A percentile compares a stretch with the other conserved stretches of the same genome.
phyloP scores from a whole-genome alignment of 35 echinoderm and acorn worm genomes.

The Apostichopus parvimensis region DNA sequence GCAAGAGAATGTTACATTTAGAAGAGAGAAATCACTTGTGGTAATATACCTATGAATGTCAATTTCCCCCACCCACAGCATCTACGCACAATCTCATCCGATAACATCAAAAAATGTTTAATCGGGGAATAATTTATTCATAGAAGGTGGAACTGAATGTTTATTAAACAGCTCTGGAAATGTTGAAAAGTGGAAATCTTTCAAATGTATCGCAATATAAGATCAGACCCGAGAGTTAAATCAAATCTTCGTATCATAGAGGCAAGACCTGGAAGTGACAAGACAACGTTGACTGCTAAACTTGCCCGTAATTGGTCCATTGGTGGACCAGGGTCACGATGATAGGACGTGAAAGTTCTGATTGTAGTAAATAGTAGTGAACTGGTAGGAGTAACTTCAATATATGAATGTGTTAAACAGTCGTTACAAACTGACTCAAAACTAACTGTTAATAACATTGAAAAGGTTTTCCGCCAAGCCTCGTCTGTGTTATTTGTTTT shows the following conservation, averaged over 20 bases:
- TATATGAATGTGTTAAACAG: not conserved
- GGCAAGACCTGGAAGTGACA: not conserved
- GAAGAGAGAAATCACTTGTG: too few species aligned
- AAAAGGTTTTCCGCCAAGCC: not conserved
- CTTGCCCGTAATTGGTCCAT: not conserved
- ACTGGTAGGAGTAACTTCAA: not conserved
- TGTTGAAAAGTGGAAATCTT: not conserved
- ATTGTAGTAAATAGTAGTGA: not conserved
- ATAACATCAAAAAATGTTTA: not conserved
- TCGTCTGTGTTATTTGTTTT: slow-evolving; percentile 6
- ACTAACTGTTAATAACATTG: slow-evolving; percentile 4
- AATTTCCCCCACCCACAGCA: too few species aligned
- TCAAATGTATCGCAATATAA: not conserved
- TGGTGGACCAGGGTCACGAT: not conserved
- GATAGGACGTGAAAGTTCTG: not conserved
- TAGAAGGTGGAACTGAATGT: not conserved
- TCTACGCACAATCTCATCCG: not conserved
- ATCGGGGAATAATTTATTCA: not conserved
- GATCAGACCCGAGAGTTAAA: not conserved
- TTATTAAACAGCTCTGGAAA: not conserved
- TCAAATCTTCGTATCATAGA: not conserved
- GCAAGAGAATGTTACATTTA: too few species aligned
- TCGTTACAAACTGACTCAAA: not conserved
- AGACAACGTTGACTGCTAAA: not conserved
- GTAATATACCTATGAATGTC: too few species aligned